Evolutionary conservation across 30 jellyfish, hydroid and myxozoan species (phyloP), one percentile per base, ranked within the genome.

Genomic region (Nemopilema nomurai): DNA sequence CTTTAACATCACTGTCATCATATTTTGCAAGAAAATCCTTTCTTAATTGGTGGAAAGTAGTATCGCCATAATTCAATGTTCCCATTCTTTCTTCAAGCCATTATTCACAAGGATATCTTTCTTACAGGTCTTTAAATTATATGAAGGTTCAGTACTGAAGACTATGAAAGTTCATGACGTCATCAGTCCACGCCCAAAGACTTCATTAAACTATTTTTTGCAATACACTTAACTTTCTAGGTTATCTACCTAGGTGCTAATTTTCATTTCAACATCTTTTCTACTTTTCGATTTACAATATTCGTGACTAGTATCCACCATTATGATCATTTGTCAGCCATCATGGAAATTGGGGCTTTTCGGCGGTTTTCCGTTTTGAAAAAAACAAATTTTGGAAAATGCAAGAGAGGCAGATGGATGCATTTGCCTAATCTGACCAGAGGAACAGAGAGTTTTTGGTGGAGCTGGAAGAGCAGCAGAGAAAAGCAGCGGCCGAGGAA

Each of bases 381-480:
- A 32, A 70, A 8, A 75, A 74, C 26, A 74, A 51, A 51, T 74
- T 28, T 74, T 51, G 31, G 66, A 71, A 32, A 28, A 71, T 71
- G 82, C 82, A 71, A 32, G 82, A 71, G 28, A 71, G 70, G 69
- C 82, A 71, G 69, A 71, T 71, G 82, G 82, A 71, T 9, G 69
- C 82, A 8, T 66, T 26, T 8, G 24, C 16, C 25, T 71, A 28
- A 26, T 71, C 82, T 17, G 82, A 71, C 25, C 18, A 28, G 27
- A 17, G 69, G 82, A 71, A 71, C 24, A 26, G n/a, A n/a, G n/a
- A n/a, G n/a, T n/a, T n/a, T n/a, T n/a, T n/a, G n/a, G n/a, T n/a
- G n/a, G n/a, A n/a, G n/a, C n/a, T n/a, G n/a, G n/a, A n/a, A n/a
- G n/a, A n/a, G n/a, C n/a, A n/a, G n/a, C n/a, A n/a, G n/a, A n/a